These are phyloP conservation scores for Whitmania pigra DNA, from an alignment of 1,140 invertebrate species.

Conservation along the genomic window DNA sequence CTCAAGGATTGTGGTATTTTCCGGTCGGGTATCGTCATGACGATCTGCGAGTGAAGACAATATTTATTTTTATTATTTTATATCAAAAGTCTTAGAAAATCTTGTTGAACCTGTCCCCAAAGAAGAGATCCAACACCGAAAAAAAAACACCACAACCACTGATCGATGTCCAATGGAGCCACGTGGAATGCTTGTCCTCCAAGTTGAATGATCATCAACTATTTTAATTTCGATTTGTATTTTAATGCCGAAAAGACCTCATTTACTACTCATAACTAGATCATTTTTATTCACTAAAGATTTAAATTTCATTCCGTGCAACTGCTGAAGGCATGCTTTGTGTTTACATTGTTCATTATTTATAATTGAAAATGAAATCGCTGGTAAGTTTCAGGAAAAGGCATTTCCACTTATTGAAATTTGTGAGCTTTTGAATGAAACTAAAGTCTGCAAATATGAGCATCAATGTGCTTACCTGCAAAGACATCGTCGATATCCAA, in stretches of 20 bases:
- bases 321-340: not conserved
- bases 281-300: no score
- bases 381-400: not conserved
- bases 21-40: not conserved
- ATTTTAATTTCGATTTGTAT: no score
- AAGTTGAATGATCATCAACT: slow-evolving; percentile 60
- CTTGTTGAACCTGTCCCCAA: slow-evolving; percentile 73
- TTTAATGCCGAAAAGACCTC: not conserved
- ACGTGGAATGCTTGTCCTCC: slow-evolving; percentile 93
- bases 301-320: not conserved
- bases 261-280: no score
- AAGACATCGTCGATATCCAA: slow-evolving; percentile 81
- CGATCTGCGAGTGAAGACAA: not conserved
- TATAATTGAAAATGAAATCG: not conserved
- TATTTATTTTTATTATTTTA: not conserved
- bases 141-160: slow-evolving; percentile 97
- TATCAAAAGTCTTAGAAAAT: not conserved
- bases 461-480: slow-evolving; percentile 58
- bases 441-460: not conserved
- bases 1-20: slow-evolving; percentile 8
- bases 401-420: not conserved
- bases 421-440: not conserved
- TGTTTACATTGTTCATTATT: not conserved
- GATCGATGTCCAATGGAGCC: slow-evolving; percentile 69
- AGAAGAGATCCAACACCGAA: slow-evolving; percentile 87